phyloP scores from a whole-genome alignment of 2,113 vertebrate species.

The Sander lucioperca region DNA sequence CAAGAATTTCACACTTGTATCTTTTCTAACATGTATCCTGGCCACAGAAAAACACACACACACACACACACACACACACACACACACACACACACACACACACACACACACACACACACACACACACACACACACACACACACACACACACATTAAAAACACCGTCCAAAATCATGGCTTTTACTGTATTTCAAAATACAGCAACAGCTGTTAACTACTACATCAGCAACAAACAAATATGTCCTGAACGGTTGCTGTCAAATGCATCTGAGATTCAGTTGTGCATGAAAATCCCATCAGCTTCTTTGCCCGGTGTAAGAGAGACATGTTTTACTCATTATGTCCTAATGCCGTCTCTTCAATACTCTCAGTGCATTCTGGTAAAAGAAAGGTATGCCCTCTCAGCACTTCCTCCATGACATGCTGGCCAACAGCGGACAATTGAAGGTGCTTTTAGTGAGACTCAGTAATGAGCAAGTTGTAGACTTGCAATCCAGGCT shows the following conservation, averaged over 20 bases:
- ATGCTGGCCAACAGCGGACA: conserved; percentile 59
- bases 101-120: no score
- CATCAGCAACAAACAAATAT: conserved; percentile 63
- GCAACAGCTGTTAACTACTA: conserved; percentile 59
- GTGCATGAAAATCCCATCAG: conserved; percentile 73
- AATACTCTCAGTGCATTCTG: conserved; percentile 65
- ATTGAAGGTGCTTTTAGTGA: conserved; percentile 69
- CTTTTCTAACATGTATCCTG: conserved; percentile 5
- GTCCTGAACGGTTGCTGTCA: conserved; percentile 51
- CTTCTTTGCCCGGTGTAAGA: conserved; percentile 61
- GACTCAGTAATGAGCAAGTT: conserved; percentile 72
- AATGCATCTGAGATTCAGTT: conserved; percentile 66
- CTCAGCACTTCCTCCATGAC: conserved; percentile 75
- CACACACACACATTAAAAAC: background rate
- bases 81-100: no score
- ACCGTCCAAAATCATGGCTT: conserved; percentile 20
- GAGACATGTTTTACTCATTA: conserved; percentile 74
- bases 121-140: no score
- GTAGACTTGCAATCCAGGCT: conserved; percentile 66
- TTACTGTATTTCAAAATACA: conserved; percentile 50
- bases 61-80: no score
- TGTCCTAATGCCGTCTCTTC: conserved; percentile 71
- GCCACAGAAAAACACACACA: background rate
- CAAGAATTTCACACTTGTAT: conserved; percentile 10
- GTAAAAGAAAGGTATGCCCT: conserved; percentile 67